These are phyloP conservation scores for Pogonomyrmex californicus DNA, from an alignment of 1,140 invertebrate species.

Conservation along the genomic window DNA sequence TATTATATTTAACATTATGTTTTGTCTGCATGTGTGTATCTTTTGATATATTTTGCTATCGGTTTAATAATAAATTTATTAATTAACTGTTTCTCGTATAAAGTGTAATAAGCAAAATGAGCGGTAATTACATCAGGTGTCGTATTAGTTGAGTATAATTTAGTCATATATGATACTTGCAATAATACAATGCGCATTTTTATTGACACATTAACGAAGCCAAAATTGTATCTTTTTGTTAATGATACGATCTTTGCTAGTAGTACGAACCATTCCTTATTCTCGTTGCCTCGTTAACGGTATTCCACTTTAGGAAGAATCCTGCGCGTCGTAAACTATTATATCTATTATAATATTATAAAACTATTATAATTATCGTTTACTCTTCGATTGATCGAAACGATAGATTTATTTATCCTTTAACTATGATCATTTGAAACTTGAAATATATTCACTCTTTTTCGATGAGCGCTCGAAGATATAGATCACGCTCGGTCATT, in stretches of 20 bases:
- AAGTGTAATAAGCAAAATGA: background rate
- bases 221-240: constrained; percentile 74
- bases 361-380: background rate
- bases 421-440: background rate
- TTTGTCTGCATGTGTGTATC: no score
- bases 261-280: background rate
- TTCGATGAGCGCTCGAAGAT: background rate
- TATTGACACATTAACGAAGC: constrained; percentile 79
- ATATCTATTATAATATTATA: background rate
- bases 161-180: constrained; percentile 26
- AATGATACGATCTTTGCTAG: constrained; percentile 78
- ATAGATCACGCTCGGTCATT: background rate
- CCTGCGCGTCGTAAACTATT: constrained; percentile 33
- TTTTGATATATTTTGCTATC: background rate
- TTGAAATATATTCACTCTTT: background rate
- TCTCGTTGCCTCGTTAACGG: constrained; percentile 56
- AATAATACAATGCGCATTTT: constrained; percentile 41
- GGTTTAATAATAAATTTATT: constrained; percentile 10
- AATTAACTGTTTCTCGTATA: constrained; percentile 6
- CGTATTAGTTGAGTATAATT: constrained; percentile 20
- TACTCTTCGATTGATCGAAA: constrained; percentile 35
- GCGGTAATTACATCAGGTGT: background rate
- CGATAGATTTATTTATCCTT: background rate
- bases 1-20: background rate
- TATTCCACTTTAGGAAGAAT: constrained; percentile 47